These are phyloP conservation scores for Aldabrachelys gigantea DNA, from an alignment of 2,113 vertebrate species.

Conservation along the genomic window DNA sequence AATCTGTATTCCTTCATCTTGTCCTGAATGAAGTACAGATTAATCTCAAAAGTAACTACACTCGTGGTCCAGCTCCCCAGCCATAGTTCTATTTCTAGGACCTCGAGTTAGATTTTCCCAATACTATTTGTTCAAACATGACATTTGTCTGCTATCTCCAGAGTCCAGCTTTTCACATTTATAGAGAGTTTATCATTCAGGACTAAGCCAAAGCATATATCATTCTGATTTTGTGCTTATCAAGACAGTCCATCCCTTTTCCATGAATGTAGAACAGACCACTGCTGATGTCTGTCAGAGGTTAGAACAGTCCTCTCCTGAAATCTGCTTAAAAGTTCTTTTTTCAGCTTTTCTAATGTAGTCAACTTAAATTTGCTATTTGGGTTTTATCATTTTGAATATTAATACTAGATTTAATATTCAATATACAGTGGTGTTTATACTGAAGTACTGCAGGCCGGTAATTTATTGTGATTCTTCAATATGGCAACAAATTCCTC, in stretches of 20 bases:
- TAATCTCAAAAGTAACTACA: background rate
- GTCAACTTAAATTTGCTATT: background rate
- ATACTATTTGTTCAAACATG: constrained; percentile 67
- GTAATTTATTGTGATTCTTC: background rate
- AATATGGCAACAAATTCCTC: background rate
- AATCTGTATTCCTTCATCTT: background rate
- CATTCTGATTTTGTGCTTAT: constrained; percentile 66
- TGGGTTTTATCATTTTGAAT: constrained; percentile 39
- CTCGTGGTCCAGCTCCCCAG: background rate
- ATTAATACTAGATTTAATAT: background rate
- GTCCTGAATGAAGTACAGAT: background rate
- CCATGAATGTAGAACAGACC: constrained; percentile 48
- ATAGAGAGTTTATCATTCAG: constrained; percentile 63
- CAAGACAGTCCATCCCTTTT: constrained; percentile 50
- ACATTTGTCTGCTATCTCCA: constrained; percentile 70
- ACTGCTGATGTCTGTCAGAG: background rate
- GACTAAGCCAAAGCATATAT: constrained; percentile 54
- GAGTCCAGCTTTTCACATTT: constrained; percentile 69
- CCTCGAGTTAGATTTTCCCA: constrained; percentile 41
- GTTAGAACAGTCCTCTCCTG: constrained; percentile 25
- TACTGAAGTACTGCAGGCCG: background rate
- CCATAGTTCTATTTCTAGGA: constrained; percentile 48
- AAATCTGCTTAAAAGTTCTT: background rate
- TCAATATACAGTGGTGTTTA: background rate
- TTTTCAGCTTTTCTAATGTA: constrained; percentile 28